Percentiles rank a stretch among this genome's conserved stretches.
These are phyloP conservation scores for Actenoides hombroni DNA, from an alignment of 2,113 vertebrate species.

Conservation along the genomic window DNA sequence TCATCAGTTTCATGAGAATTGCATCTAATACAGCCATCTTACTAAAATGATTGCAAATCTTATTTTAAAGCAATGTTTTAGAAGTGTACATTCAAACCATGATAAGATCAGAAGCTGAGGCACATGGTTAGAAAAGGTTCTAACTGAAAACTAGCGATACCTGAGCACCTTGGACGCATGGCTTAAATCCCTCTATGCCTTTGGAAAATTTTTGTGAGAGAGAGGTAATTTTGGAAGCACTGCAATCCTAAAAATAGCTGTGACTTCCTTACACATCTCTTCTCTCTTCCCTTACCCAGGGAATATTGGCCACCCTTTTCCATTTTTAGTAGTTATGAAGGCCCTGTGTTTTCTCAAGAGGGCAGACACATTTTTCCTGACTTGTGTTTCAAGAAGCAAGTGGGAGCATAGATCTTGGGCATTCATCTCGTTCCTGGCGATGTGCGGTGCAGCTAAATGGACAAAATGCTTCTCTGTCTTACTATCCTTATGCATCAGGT, in stretches of 20 bases:
- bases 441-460: not conserved
- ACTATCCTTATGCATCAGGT: rapidly evolving
- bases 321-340: not conserved
- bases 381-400: not conserved
- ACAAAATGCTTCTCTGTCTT: not conserved
- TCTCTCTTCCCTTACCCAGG: not conserved
- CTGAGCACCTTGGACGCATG: rapidly evolving
- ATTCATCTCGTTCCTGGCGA: rapidly evolving
- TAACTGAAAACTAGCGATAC: rapidly evolving
- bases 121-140: not conserved
- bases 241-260: not conserved
- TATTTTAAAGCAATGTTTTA: not conserved
- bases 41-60: not conserved
- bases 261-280: not conserved
- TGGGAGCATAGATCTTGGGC: not conserved
- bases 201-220: not conserved
- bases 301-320: not conserved
- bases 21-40: not conserved
- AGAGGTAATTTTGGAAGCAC: not conserved
- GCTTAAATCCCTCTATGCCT: not conserved
- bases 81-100: rapidly evolving
- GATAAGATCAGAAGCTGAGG: not conserved
- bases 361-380: not conserved
- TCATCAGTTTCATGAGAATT: not conserved
- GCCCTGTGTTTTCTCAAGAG: not conserved